phyloP scores from a whole-genome alignment of 2,888 invertebrate genomes.

The Cheilosia urbana region DNA sequence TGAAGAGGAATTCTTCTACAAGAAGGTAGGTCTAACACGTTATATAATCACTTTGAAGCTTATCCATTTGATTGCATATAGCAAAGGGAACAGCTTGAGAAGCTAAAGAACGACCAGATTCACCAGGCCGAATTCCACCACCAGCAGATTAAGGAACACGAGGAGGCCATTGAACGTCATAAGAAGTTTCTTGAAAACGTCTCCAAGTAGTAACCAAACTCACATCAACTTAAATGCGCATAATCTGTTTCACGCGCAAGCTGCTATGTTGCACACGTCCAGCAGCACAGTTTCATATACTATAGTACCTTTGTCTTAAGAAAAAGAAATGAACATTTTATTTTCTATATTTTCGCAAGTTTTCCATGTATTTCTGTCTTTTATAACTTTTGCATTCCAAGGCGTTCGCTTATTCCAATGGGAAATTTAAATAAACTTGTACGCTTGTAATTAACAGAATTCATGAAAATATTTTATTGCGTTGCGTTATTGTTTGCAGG shows the following conservation, averaged over 20 bases:
- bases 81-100: constrained; percentile 91
- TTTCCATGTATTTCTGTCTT: constrained; percentile 12
- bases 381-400: constrained; percentile 60
- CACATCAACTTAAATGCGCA: background rate
- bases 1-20: constrained; percentile 96
- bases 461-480: background rate
- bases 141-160: constrained; percentile 93
- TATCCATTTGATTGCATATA: constrained; percentile 79
- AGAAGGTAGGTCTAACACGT: constrained; percentile 86
- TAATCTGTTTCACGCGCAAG: constrained; percentile 8
- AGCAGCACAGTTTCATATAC: constrained; percentile 23
- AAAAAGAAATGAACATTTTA: constrained; percentile 22
- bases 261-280: constrained; percentile 7
- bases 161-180: constrained; percentile 93
- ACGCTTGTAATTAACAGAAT: constrained; percentile 22
- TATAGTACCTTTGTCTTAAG: constrained; percentile 43
- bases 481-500: background rate
- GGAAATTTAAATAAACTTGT: constrained; percentile 33
- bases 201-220: constrained; percentile 80
- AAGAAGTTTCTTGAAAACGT: constrained; percentile 87
- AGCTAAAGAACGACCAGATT: constrained; percentile 88
- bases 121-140: constrained; percentile 93
- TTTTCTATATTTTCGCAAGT: constrained; percentile 25
- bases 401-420: constrained; percentile 43
- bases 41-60: background rate